A percentile compares a stretch with the other conserved stretches of the same genome.
Conservation (phyloP, 2,888 invertebrate genomes). For the Axea sp. region DNA sequence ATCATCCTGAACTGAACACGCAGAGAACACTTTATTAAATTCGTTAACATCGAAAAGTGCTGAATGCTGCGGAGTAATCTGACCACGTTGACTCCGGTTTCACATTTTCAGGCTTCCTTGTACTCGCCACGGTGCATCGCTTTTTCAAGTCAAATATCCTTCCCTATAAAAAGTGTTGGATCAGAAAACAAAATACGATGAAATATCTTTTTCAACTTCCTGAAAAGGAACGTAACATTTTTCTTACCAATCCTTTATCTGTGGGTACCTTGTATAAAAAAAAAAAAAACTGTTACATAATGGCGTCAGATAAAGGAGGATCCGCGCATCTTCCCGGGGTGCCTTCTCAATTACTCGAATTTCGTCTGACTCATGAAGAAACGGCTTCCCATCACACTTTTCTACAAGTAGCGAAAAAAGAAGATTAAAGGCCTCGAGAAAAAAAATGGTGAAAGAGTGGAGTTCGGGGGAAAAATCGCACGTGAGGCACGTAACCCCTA, state of each 20-base stretch:
- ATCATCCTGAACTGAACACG: conserved; percentile 48
- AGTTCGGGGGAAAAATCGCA: conserved; percentile 64
- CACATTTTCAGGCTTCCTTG: conserved; percentile 32
- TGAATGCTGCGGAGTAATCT: conserved; percentile 46
- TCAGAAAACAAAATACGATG: conserved; percentile 9
- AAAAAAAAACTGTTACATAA: conserved; percentile 41
- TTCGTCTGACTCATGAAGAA: conserved; percentile 64
- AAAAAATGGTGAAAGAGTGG: conserved; percentile 44
- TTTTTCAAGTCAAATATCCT: conserved; percentile 40
- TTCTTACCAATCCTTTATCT: conserved; percentile 33
- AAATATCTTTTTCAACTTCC: conserved; percentile 29
- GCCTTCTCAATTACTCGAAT: conserved; percentile 70
- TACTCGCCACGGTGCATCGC: conserved; percentile 23
- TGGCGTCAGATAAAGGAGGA: conserved; percentile 38
- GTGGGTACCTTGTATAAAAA: background rate
- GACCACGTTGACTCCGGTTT: conserved; percentile 27
- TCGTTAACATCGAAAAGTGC: conserved; percentile 52
- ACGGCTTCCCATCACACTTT: conserved; percentile 60
- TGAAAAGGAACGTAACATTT: conserved; percentile 11
- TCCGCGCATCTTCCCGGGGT: conserved; percentile 40
- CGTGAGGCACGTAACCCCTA: conserved; percentile 63
- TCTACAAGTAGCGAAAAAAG: conserved; percentile 50
- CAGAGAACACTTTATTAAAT: conserved; percentile 54
- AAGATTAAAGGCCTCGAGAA: conserved; percentile 47
- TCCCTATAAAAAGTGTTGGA: background rate